These are phyloP conservation scores for Zelleria hepariella DNA, from an alignment of 2,888 invertebrate species.

Conservation along the genomic window DNA sequence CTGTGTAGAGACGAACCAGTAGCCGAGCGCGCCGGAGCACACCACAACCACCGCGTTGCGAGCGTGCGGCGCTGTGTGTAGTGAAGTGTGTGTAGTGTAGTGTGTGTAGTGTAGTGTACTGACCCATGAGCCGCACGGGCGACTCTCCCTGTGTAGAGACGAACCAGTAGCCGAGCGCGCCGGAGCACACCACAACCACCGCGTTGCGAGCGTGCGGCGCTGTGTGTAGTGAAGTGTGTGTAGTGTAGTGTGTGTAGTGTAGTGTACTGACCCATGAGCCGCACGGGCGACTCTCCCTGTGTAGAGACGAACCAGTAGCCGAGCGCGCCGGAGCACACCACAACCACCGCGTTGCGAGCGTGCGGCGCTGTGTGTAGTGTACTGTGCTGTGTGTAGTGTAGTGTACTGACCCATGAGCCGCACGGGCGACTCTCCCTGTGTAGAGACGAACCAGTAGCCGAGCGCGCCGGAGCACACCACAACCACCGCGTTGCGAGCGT, in stretches of 20 bases:
- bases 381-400: too few relatives aligned
- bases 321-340: conserved; percentile 79
- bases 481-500: conserved; percentile 88
- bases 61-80: too few relatives aligned
- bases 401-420: conserved; percentile 75
- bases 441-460: conserved; percentile 74
- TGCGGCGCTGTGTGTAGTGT: too few relatives aligned
- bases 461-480: conserved; percentile 81
- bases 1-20: conserved; percentile 66
- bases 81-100: too few relatives aligned
- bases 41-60: conserved; percentile 88
- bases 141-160: conserved; percentile 54
- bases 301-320: conserved; percentile 74
- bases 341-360: conserved; percentile 89
- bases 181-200: conserved; percentile 82
- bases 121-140: conserved; percentile 81
- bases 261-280: conserved; percentile 75
- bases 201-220: too few relatives aligned
- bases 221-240: too few relatives aligned
- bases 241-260: too few relatives aligned
- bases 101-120: too few relatives aligned
- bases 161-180: conserved; percentile 78
- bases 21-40: conserved; percentile 79
- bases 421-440: conserved; percentile 72
- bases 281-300: conserved; percentile 72